Conservation (phyloP, 2,113 vertebrate species). For the Varanus salvator region DNA sequence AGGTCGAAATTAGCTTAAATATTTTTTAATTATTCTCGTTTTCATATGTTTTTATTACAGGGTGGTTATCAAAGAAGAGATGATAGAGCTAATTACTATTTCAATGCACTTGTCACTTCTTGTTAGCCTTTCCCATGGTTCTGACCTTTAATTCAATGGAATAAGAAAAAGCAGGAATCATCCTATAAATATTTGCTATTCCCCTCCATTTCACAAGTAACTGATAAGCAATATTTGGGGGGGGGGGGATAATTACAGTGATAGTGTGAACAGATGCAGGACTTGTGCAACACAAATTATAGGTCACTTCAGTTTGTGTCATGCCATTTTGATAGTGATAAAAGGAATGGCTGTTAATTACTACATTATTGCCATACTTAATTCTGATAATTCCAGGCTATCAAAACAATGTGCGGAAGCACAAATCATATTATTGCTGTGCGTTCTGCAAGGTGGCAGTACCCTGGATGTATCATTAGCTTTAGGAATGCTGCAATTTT, state of each 20-base stretch:
- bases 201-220: conserved; percentile 48
- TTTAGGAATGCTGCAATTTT: conserved; percentile 17
- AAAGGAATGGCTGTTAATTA: conserved; percentile 74
- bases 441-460: conserved; percentile 65
- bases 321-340: conserved; percentile 62
- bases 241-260: conserved; percentile 67
- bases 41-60: conserved; percentile 39
- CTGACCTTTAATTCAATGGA: conserved; percentile 53
- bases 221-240: conserved; percentile 53
- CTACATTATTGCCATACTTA: conserved; percentile 68
- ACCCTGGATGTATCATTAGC: conserved; percentile 29
- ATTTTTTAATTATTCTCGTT: conserved; percentile 41
- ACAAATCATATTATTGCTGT: conserved; percentile 59
- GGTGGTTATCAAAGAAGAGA: conserved; percentile 45
- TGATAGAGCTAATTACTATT: conserved; percentile 56
- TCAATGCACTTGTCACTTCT: conserved; percentile 28
- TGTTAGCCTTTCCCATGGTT: conserved; percentile 33
- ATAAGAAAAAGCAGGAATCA: conserved; percentile 44
- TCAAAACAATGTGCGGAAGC: conserved; percentile 59
- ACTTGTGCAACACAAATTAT: conserved; percentile 58
- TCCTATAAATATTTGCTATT: conserved; percentile 16
- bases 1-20: conserved; percentile 31
- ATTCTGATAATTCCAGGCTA: conserved; percentile 71
- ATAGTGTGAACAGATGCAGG: conserved; percentile 58
- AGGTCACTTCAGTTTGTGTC: conserved; percentile 67